A percentile compares a stretch with the other conserved stretches of the same genome.
Conservation (phyloP, 2,888 invertebrate genomes). For the Cheilosia pagana region DNA sequence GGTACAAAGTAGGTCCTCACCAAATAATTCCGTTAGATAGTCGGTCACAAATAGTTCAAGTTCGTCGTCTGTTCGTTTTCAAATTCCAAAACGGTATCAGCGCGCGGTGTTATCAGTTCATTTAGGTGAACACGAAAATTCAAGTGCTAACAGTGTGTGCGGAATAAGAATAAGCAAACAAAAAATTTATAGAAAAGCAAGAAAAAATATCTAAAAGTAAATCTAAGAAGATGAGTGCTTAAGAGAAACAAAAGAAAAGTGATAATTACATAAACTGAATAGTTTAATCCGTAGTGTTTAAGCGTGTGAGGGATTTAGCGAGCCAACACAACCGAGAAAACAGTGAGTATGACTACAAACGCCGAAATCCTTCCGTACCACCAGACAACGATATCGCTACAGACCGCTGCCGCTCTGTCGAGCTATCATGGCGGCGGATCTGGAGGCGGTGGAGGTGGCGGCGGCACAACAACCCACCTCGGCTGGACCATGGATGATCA, state of each 20-base stretch:
- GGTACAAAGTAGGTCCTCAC: constrained; percentile 70
- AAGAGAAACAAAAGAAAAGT: constrained; percentile 32
- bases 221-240: constrained; percentile 53
- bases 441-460: constrained; percentile 77
- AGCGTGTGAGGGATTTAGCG: constrained; percentile 36
- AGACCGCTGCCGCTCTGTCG: constrained; percentile 81
- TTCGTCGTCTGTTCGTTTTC: constrained; percentile 30
- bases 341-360: constrained; percentile 80
- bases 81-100: constrained; percentile 45
- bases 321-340: neutral
- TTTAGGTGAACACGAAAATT: constrained; percentile 10
- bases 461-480: constrained; percentile 77
- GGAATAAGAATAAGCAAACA: constrained; percentile 18
- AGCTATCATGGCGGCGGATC: constrained; percentile 80
- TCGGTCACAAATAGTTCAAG: constrained; percentile 55
- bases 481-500: constrained; percentile 80
- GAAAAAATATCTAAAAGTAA: constrained; percentile 1
- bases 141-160: constrained; percentile 49
- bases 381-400: constrained; percentile 82
- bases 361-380: constrained; percentile 83
- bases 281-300: constrained; percentile 31
- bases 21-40: constrained; percentile 38
- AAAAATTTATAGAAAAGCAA: constrained; percentile 4
- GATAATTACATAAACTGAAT: constrained; percentile 57
- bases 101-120: constrained; percentile 38